Conservation (phyloP, 1,140 invertebrate genomes). For the Meloidogyne hapla region DNA sequence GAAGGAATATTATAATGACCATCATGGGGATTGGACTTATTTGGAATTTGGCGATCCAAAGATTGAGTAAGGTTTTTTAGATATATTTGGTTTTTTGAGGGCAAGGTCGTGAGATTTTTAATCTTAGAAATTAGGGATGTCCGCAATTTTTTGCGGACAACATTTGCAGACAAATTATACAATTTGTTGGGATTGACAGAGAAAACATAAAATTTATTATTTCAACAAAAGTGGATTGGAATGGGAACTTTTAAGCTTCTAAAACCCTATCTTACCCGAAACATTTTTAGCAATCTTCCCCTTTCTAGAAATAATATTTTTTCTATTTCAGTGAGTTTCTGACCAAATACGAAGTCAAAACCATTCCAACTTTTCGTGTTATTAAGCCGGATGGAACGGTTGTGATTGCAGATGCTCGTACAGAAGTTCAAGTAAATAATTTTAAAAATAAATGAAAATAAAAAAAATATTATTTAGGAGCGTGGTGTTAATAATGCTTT, state of each 20-base stretch:
- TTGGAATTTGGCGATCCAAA: constrained; percentile 46
- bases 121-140: too few species aligned
- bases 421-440: constrained; percentile 50
- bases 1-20: constrained; percentile 48
- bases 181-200: too few species aligned
- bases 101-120: too few species aligned
- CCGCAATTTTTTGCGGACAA: too few species aligned
- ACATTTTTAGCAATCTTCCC: too few species aligned
- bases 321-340: constrained; percentile 43
- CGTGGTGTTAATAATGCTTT: constrained; percentile 28
- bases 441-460: background rate
- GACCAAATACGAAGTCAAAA: constrained; percentile 59
- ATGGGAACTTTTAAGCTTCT: too few species aligned
- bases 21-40: constrained; percentile 55
- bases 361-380: constrained; percentile 57
- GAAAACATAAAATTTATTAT: too few species aligned
- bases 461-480: constrained; percentile 23
- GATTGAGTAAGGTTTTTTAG: constrained; percentile 43
- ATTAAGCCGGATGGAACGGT: constrained; percentile 61
- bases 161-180: too few species aligned
- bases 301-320: background rate
- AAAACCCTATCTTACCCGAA: background rate
- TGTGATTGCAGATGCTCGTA: constrained; percentile 60
- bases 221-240: too few species aligned
- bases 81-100: background rate